Percentiles rank a stretch among this genome's conserved stretches.
Conservation (phyloP, 2,797 vertebrate genomes). For the Brotula barbata region DNA sequence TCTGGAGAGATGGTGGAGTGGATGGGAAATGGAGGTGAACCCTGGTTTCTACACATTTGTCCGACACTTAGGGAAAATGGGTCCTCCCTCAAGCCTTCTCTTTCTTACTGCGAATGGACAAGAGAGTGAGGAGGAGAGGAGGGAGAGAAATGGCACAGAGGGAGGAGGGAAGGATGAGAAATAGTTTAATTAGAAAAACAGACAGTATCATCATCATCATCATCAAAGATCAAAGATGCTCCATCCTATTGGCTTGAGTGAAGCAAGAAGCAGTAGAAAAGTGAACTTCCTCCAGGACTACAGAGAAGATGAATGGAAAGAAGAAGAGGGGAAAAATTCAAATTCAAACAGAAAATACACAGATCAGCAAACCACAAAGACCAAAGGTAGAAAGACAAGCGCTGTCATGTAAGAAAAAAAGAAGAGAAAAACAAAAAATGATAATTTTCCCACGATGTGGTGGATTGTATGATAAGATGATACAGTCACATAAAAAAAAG, state of each 20-base stretch:
- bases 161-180: neutral
- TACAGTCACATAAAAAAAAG: too few relatives aligned
- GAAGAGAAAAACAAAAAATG: too few relatives aligned
- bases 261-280: slow-evolving; percentile 5
- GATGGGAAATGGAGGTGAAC: slow-evolving; percentile 28
- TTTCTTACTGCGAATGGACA: slow-evolving; percentile 87
- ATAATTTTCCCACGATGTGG: too few relatives aligned
- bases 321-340: slow-evolving; percentile 1
- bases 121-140: neutral
- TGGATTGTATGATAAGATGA: too few relatives aligned
- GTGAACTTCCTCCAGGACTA: neutral
- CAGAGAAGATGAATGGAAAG: slow-evolving; percentile 1
- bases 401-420: too few relatives aligned
- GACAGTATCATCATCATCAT: neutral
- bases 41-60: slow-evolving; percentile 85
- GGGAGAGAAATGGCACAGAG: neutral
- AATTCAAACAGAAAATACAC: slow-evolving; percentile 2
- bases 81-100: slow-evolving; percentile 93
- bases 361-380: too few relatives aligned
- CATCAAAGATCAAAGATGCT: slow-evolving; percentile 5
- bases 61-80: slow-evolving; percentile 96
- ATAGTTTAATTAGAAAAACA: slow-evolving; percentile 3
- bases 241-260: neutral
- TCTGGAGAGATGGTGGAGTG: slow-evolving; percentile 11
- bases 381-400: too few relatives aligned